These are phyloP conservation scores for Delichon dasypus DNA, from an alignment of 2,797 vertebrate genomes.

Conservation along the genomic window DNA sequence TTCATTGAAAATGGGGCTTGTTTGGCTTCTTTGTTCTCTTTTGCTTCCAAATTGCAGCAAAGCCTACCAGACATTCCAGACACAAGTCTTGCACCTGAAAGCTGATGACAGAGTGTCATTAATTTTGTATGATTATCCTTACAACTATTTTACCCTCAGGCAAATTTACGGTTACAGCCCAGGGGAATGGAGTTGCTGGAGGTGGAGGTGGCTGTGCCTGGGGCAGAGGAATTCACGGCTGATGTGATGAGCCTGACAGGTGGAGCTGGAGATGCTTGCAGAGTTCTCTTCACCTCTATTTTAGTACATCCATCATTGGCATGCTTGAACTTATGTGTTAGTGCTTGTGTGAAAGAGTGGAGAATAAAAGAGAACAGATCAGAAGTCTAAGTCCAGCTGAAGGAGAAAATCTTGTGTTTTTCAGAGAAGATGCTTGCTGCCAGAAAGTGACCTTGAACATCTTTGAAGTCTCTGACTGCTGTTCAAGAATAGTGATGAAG, in stretches of 20 bases:
- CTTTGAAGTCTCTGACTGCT: background rate
- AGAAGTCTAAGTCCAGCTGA: background rate
- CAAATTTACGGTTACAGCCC: background rate
- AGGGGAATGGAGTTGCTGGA: background rate
- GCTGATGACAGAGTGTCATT: background rate
- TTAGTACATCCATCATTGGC: background rate
- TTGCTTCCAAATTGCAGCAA: background rate
- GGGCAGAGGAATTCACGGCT: background rate
- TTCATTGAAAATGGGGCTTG: background rate
- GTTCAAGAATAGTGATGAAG: background rate
- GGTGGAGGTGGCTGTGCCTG: background rate
- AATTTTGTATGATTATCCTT: background rate
- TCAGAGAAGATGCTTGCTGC: background rate
- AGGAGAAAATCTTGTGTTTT: background rate
- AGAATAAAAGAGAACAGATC: background rate
- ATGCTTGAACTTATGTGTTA: background rate
- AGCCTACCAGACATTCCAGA: background rate
- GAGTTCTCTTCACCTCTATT: conserved; percentile 31
- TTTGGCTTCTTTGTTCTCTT: background rate
- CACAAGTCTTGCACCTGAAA: conserved; percentile 9
- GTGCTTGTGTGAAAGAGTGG: background rate
- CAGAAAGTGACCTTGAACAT: background rate
- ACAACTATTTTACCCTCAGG: background rate
- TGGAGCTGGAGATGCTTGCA: conserved; percentile 9
- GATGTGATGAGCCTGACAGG: background rate